phyloP scores from a whole-genome alignment of 2,797 vertebrate genomes.

The Epinephelus coioides region DNA sequence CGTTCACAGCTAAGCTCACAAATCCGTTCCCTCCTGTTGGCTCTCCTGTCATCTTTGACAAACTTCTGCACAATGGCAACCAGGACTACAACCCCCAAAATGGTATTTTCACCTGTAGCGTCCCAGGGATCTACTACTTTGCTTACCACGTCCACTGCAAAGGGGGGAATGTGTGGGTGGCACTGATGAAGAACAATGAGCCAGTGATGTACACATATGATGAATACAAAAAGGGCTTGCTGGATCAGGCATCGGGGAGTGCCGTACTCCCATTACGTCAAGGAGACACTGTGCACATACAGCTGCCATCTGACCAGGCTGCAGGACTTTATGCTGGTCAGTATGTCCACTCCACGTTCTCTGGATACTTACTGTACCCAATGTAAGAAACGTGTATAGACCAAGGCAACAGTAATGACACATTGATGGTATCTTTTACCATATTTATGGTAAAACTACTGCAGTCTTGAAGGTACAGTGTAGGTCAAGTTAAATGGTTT shows the following conservation, averaged over 20 bases:
- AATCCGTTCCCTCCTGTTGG: conserved; percentile 94
- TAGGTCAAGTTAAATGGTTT: conserved; percentile 35
- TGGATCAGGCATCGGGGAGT: conserved; percentile 98
- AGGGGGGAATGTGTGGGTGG: conserved; percentile 96
- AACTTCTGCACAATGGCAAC: conserved; percentile 94
- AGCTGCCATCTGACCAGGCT: conserved; percentile 97
- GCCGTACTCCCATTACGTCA: conserved; percentile 91
- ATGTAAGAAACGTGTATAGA: conserved; percentile 84
- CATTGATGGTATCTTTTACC: conserved; percentile 21
- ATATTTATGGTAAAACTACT: conserved; percentile 37
- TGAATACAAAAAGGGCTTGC: conserved; percentile 95
- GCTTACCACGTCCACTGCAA: conserved; percentile 97
- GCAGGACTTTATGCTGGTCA: conserved; percentile 96
- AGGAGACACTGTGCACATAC: conserved; percentile 93
- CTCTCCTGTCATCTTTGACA: conserved; percentile 94
- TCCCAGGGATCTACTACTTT: conserved; percentile 97
- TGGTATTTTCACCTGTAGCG: conserved; percentile 94
- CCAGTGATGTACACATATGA: conserved; percentile 98
- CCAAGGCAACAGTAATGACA: not conserved
- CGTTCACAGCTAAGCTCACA: conserved; percentile 94
- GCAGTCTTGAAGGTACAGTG: conserved; percentile 43
- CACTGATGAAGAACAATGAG: conserved; percentile 96
- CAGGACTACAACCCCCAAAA: conserved; percentile 96
- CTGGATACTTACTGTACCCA: conserved; percentile 97
- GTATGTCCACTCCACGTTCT: conserved; percentile 97